Conservation (phyloP, 2,888 invertebrate species). For the Luperina nickerlii region DNA sequence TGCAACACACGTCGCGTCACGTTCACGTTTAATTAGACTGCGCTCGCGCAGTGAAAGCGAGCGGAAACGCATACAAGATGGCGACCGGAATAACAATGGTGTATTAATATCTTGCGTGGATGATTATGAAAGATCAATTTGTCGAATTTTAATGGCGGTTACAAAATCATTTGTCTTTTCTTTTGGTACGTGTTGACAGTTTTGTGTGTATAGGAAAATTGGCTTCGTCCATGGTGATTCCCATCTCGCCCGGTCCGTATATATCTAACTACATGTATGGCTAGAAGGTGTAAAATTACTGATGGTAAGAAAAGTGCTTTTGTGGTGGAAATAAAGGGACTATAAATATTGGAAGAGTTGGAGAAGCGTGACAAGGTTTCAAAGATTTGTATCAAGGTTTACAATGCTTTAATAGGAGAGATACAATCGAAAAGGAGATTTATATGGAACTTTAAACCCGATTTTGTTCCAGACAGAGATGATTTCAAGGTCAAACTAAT, state of each 20-base stretch:
- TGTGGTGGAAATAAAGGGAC: background rate
- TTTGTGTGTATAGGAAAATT: slow-evolving; percentile 9
- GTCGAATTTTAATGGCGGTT: slow-evolving; percentile 50
- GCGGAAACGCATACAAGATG: slow-evolving; percentile 74
- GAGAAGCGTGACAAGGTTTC: slow-evolving; percentile 19
- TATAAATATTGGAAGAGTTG: background rate
- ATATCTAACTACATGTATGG: too few species aligned
- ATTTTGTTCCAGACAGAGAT: background rate
- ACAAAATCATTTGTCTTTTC: slow-evolving; percentile 37
- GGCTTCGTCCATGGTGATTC: too few species aligned
- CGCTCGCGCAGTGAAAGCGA: slow-evolving; percentile 80
- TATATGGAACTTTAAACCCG: background rate
- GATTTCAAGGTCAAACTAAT: too few species aligned
- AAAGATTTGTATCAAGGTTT: background rate
- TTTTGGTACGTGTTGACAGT: slow-evolving; percentile 25
- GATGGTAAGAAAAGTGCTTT: too few species aligned
- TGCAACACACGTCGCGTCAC: slow-evolving; percentile 48
- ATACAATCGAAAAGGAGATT: background rate
- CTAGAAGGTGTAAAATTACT: too few species aligned
- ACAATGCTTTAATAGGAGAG: too few species aligned
- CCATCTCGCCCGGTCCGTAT: too few species aligned
- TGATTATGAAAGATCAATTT: slow-evolving; percentile 68
- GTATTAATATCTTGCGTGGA: slow-evolving; percentile 67
- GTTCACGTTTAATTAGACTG: slow-evolving; percentile 69
- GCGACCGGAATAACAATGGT: slow-evolving; percentile 69